Evolutionary conservation across 2,113 vertebrate species (phyloP), one percentile per base, ranked within the genome.

Genomic region (Dunckerocampus dactyliophorus): DNA sequence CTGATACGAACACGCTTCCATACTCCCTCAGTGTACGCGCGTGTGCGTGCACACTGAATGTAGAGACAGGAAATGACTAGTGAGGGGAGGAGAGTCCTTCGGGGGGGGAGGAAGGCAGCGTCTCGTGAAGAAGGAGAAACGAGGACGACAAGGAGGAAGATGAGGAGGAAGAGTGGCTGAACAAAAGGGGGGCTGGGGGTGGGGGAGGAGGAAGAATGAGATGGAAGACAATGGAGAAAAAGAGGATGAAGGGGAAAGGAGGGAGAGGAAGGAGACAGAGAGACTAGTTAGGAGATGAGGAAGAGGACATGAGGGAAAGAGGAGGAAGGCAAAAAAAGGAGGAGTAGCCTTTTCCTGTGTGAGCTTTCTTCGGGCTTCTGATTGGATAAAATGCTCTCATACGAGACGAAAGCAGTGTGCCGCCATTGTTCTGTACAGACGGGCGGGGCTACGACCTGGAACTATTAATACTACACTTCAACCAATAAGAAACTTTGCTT

Each of bases 1-100:
- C 55, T 77, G 81, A 85, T 85, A 83, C 49, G 65, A 85, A 81
- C 81, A 79, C 56, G 72, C 64, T 47, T 65, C 22, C 55, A 72
- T 45, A 51, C 60, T 74, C 62, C 67, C 63, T 1, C 6, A 62
- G 66, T 10, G 46, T 19, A 14, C 65, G 54, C 59, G 42, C 37
- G 43, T 50, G 62, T 60, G 67, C 47, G 57, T 34, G 53, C 9
- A 22, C 47, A 43, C n/a, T 43, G 43, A 49, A 77, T 52, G 24
- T 42, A 54, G 19, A 74, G 19, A 61, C 9, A 37, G 4, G 14
- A 19, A 50, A 17, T 20, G 22, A 31, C 14, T 34, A 1, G 51
- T n/a, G 22, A 31, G 50, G 22, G 24, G 50, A 31, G 50, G 21
- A 9, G 0, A 31, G 20, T 12, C 11, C 12, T 22, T 21, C 1